Conservation (phyloP, 2,797 vertebrate genomes). For the Cyprinodon diabolis region DNA sequence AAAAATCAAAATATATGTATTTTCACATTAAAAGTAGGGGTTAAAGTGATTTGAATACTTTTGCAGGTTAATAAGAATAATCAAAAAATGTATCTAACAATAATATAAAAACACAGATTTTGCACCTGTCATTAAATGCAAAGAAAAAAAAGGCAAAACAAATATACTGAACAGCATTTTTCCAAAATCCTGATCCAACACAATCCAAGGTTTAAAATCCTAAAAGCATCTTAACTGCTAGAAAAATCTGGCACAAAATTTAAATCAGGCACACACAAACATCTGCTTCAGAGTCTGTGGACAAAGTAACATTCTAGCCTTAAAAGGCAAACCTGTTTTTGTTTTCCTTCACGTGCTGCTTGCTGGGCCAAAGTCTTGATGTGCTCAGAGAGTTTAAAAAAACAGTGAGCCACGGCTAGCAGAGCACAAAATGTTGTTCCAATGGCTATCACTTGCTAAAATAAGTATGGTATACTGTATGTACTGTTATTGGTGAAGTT, state of each 20-base stretch:
- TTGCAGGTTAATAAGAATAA: not conserved
- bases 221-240: slow-evolving; percentile 19
- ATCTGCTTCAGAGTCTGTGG: slow-evolving; percentile 48
- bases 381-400: slow-evolving; percentile 52
- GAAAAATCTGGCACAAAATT: slow-evolving; percentile 19
- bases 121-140: not conserved
- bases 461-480: not conserved
- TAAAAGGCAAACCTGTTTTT: slow-evolving; percentile 54
- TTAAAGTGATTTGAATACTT: not conserved
- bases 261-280: slow-evolving; percentile 21
- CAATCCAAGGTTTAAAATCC: slow-evolving; percentile 1
- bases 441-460: not conserved
- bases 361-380: slow-evolving; percentile 42
- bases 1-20: not conserved
- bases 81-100: not conserved
- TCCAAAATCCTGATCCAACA: not conserved
- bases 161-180: not conserved
- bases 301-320: slow-evolving; percentile 56
- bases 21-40: not conserved
- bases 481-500: not conserved
- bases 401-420: slow-evolving; percentile 42
- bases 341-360: slow-evolving; percentile 27
- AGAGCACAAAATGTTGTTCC: slow-evolving; percentile 6
- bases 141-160: not conserved
- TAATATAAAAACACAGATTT: not conserved